phyloP scores from a whole-genome alignment of 2,113 vertebrate genomes.

The Ictalurus punctatus region DNA sequence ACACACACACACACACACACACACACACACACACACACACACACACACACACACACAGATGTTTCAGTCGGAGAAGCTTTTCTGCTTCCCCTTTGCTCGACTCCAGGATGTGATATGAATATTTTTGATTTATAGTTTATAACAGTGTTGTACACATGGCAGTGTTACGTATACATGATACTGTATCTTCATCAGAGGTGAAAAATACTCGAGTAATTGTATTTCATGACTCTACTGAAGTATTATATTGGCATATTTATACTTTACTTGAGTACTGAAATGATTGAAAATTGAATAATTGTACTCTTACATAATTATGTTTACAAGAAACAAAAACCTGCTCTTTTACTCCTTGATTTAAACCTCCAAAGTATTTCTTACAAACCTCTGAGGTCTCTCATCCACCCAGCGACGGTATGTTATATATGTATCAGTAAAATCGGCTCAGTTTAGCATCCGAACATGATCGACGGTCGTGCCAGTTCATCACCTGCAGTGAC shows the following conservation, averaged over 20 bases:
- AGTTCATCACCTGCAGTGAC: neutral
- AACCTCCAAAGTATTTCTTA: neutral
- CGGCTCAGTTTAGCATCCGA: neutral
- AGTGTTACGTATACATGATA: neutral
- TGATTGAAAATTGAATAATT: neutral
- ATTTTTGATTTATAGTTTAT: neutral
- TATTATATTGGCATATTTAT: neutral
- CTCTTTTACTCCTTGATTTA: neutral
- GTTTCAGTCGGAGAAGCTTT: neutral
- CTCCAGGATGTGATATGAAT: neutral
- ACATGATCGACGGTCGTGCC: neutral
- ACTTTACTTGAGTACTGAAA: neutral
- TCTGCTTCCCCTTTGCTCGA: neutral
- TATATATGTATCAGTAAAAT: too few relatives aligned
- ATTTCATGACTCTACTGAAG: neutral
- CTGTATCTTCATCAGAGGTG: neutral
- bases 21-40: slow-evolving; percentile 4
- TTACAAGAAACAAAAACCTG: neutral
- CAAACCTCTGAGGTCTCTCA: neutral
- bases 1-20: slow-evolving; percentile 5
- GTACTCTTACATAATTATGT: neutral
- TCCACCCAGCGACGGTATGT: neutral
- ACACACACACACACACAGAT: slow-evolving; percentile 7
- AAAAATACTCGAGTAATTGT: neutral
- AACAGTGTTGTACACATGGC: neutral